Conservation (phyloP, 2,888 invertebrate species). For the Tiphia femorata region DNA sequence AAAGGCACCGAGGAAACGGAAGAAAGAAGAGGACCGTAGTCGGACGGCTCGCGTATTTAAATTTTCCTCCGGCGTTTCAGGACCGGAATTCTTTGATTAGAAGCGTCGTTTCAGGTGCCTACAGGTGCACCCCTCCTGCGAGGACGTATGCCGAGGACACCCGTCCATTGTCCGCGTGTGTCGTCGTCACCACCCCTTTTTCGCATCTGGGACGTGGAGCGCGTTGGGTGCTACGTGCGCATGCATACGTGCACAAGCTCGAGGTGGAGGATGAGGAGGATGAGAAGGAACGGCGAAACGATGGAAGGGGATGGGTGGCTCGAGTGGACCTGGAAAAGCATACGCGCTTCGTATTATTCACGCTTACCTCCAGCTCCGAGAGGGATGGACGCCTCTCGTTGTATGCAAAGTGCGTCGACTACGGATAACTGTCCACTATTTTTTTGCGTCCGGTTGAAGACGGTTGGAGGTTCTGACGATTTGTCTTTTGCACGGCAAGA, state of each 20-base stretch:
- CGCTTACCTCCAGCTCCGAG: slow-evolving; percentile 24
- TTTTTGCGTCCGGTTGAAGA: too few relatives aligned
- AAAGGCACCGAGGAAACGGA: slow-evolving; percentile 12
- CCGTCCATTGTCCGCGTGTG: too few relatives aligned
- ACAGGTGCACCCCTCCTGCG: slow-evolving; percentile 18
- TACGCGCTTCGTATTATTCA: slow-evolving; percentile 27
- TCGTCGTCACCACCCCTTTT: background rate
- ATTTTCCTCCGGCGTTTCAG: slow-evolving; percentile 50
- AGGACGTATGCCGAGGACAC: slow-evolving; percentile 9
- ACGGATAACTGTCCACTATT: too few relatives aligned
- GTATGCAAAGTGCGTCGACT: background rate
- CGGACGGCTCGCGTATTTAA: slow-evolving; percentile 66
- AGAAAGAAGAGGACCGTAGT: slow-evolving; percentile 27
- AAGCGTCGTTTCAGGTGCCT: slow-evolving; percentile 35
- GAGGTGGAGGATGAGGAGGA: background rate
- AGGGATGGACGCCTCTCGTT: slow-evolving; percentile 4
- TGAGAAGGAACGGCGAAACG: background rate
- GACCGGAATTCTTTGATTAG: slow-evolving; percentile 66
- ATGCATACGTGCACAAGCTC: background rate
- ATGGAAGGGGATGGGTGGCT: slow-evolving; percentile 13
- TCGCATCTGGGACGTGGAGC: background rate
- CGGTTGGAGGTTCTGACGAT: too few relatives aligned
- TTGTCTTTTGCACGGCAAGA: too few relatives aligned
- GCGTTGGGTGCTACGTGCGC: background rate
- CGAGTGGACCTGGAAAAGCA: slow-evolving; percentile 17